Evolutionary conservation across 1,140 invertebrate genomes (phyloP), one percentile per base, ranked within the genome.

Genomic region (Chionoecetes opilio): DNA sequence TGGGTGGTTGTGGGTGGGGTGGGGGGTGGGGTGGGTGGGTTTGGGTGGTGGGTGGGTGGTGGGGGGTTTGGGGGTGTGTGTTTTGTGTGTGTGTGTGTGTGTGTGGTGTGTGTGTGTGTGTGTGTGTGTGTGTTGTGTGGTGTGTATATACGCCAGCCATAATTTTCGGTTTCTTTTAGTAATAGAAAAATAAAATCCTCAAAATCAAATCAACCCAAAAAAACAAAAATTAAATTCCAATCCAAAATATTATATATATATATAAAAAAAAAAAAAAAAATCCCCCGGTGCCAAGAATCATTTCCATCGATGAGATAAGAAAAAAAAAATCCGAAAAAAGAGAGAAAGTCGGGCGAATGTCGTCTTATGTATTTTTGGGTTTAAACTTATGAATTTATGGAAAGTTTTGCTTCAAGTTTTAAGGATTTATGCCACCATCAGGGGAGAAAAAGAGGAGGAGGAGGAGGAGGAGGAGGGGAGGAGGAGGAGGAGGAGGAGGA

Each of bases 51-150:
- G 17, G 34, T 37, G 86, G 3, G 63, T 75, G 6, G n/a, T 75
- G 63, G 26, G 63, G 63, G 26, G 63, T n/a, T n/a, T n/a, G n/a
- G n/a, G 34, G 1, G 34, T 37, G 41, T 88, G 41, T 88, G 41
- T 88, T n/a, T n/a, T 88, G 41, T 88, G 41, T 88, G 41, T 88
- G 41, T 37, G 41, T 37, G 41, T 37, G 41, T 46, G 41, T 37
- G 41, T 37, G n/a, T 37, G 41, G 41, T 88, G 41, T 88, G 41
- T 88, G 41, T 88, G 41, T 88, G 41, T 88, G 41, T 89, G 41
- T 89, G 41, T 41, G 41, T 38, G 41, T 35, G 34, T 37, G 86
- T n/a, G 63, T 75, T n/a, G n/a, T 75, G 63, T 75, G 63, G 63
- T 75, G 63, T n/a, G 8, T n/a, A 26, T 6, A 26, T 0, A n/a